phyloP scores from a whole-genome alignment of 2,888 invertebrate species.

The Chloroclystis v-ata region DNA sequence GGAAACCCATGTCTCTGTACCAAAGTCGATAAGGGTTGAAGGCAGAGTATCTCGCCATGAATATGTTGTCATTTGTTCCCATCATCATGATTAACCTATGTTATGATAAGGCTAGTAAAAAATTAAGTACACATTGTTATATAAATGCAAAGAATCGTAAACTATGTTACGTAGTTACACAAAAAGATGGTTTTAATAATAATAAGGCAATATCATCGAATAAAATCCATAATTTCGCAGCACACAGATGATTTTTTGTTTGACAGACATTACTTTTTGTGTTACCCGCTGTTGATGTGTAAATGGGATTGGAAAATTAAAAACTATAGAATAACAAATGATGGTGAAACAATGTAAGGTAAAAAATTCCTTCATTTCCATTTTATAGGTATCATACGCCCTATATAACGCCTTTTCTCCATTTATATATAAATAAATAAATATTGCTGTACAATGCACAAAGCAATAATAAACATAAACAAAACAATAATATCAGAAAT shows the following conservation, averaged over 20 bases:
- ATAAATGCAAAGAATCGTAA: constrained; percentile 27
- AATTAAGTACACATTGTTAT: constrained; percentile 43
- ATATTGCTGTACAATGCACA: too few relatives aligned
- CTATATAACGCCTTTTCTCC: too few relatives aligned
- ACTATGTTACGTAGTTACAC: not conserved
- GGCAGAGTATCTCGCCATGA: constrained; percentile 65
- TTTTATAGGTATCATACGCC: too few relatives aligned
- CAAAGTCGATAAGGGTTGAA: constrained; percentile 78
- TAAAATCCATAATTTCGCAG: constrained; percentile 1
- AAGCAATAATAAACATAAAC: too few relatives aligned
- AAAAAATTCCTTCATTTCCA: too few relatives aligned
- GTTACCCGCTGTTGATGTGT: not conserved
- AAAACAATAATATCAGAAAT: too few relatives aligned
- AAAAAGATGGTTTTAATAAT: not conserved
- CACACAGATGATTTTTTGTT: not conserved
- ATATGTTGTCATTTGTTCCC: constrained; percentile 54
- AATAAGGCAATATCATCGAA: not conserved
- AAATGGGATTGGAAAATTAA: too few relatives aligned
- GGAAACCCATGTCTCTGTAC: constrained; percentile 80
- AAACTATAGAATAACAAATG: too few relatives aligned
- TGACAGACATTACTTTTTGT: not conserved
- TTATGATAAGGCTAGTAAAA: constrained; percentile 20
- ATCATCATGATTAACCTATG: constrained; percentile 39
- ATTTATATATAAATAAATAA: too few relatives aligned
- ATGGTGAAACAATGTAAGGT: too few relatives aligned